A percentile compares a stretch with the other conserved stretches of the same genome.
These are phyloP conservation scores for Drosophila picticornis DNA, from an alignment of 2,888 invertebrate species.

Conservation along the genomic window DNA sequence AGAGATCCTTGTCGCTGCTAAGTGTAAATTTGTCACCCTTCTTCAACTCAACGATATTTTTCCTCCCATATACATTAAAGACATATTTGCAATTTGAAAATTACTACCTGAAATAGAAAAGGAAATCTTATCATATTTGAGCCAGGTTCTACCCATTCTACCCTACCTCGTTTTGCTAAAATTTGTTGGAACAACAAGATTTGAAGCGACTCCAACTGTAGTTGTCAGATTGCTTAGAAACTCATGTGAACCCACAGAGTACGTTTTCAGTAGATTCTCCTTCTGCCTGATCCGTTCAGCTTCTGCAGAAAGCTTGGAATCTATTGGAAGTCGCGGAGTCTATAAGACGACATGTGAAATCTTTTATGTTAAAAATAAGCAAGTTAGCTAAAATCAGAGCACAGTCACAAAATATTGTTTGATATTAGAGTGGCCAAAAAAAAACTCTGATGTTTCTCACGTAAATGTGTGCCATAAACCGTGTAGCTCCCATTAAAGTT, in stretches of 20 bases:
- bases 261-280: neutral
- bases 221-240: neutral
- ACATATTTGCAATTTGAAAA: too few relatives aligned
- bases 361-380: neutral
- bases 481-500: slow-evolving; percentile 72
- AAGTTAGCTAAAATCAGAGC: neutral
- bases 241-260: neutral
- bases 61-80: too few relatives aligned
- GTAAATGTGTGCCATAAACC: slow-evolving; percentile 70
- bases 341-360: neutral
- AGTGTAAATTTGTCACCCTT: slow-evolving; percentile 92
- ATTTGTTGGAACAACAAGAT: too few relatives aligned
- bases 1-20: slow-evolving; percentile 91
- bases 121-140: too few relatives aligned
- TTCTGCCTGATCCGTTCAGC: neutral
- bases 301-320: neutral
- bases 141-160: too few relatives aligned
- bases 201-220: too few relatives aligned
- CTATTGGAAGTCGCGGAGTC: too few relatives aligned
- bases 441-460: slow-evolving; percentile 61
- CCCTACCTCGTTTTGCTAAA: too few relatives aligned
- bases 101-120: too few relatives aligned
- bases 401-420: neutral
- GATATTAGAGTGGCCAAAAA: slow-evolving; percentile 5
- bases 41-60: slow-evolving; percentile 89